A percentile compares a stretch with the other conserved stretches of the same genome.
These are phyloP conservation scores for Parapristionchus giblindavisi DNA, from an alignment of 2,888 invertebrate species.

Conservation along the genomic window DNA sequence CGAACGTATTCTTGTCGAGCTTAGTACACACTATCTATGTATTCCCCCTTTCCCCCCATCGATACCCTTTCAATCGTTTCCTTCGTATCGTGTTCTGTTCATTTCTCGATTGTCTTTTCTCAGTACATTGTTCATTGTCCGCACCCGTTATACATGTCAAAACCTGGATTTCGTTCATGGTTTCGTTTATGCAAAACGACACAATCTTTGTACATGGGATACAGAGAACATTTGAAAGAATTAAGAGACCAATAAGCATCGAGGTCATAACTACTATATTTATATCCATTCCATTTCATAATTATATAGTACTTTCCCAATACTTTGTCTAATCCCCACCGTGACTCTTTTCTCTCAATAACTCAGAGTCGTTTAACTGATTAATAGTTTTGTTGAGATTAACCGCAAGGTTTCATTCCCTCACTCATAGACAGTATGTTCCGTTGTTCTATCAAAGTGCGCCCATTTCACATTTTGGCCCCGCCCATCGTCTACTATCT, in stretches of 20 bases:
- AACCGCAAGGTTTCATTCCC: not conserved
- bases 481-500: not conserved
- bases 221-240: too few relatives aligned
- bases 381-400: not conserved
- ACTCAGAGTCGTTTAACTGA: not conserved
- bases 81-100: not conserved
- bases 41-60: not conserved
- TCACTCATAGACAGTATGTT: not conserved
- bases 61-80: not conserved
- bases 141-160: too few relatives aligned
- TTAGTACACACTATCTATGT: slow-evolving; percentile 8
- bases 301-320: slow-evolving; percentile 3
- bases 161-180: too few relatives aligned
- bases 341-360: slow-evolving; percentile 3
- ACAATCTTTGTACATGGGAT: too few relatives aligned
- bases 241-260: not conserved
- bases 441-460: not conserved
- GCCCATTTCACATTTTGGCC: not conserved
- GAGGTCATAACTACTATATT: slow-evolving; percentile 2
- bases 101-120: not conserved
- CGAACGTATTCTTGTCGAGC: slow-evolving; percentile 13
- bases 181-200: too few relatives aligned
- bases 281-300: not conserved
- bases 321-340: slow-evolving; percentile 18
- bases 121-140: slow-evolving; percentile 15